phyloP scores from a whole-genome alignment of 2,113 vertebrate genomes.

The Hemicordylus capensis region DNA sequence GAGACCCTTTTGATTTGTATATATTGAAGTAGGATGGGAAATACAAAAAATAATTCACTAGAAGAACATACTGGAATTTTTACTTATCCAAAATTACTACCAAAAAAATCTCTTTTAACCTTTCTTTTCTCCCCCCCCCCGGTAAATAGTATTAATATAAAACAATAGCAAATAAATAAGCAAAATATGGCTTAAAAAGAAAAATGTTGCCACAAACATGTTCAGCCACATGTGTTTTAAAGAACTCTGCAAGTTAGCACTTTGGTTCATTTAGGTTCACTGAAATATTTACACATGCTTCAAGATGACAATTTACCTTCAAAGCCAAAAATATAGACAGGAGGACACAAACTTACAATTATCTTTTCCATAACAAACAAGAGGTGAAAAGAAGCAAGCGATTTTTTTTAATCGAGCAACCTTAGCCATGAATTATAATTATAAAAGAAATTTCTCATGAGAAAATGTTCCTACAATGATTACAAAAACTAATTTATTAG shows the following conservation, averaged over 20 bases:
- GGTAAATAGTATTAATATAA: neutral
- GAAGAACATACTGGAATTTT: too few species aligned
- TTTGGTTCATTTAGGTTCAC: conserved; percentile 56
- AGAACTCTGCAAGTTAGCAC: conserved; percentile 36
- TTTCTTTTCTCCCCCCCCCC: too few species aligned
- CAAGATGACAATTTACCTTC: conserved; percentile 51
- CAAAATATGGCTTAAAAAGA: conserved; percentile 37
- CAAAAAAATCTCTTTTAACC: too few species aligned
- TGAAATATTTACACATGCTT: conserved; percentile 62
- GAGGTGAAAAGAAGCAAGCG: conserved; percentile 40
- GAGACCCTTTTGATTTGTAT: neutral
- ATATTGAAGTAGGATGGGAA: too few species aligned
- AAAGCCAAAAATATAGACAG: conserved; percentile 25
- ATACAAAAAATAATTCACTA: too few species aligned
- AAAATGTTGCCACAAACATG: conserved; percentile 61
- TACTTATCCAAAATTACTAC: too few species aligned
- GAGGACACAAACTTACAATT: conserved; percentile 24
- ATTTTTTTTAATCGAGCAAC: conserved; percentile 22
- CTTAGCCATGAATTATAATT: neutral
- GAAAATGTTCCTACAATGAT: neutral
- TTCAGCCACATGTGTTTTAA: conserved; percentile 55
- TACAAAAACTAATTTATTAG: conserved; percentile 10
- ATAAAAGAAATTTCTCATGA: neutral
- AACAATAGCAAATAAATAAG: conserved; percentile 43
- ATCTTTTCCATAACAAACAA: conserved; percentile 22